Evolutionary conservation across 2,888 invertebrate genomes (phyloP).

Genomic region (Cephus nigrinus): DNA sequence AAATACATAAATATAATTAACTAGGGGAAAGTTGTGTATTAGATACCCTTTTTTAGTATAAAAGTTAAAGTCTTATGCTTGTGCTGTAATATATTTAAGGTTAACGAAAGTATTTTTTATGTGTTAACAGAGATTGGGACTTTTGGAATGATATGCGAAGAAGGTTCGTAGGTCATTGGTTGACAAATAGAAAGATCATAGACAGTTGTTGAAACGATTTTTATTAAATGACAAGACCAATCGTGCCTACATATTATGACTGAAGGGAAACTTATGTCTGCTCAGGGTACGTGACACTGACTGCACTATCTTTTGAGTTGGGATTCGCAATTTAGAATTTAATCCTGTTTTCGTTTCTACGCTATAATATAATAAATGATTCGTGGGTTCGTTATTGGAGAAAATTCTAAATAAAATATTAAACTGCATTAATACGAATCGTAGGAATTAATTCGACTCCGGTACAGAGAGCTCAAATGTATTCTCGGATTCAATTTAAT

Average conservation of each 20-base stretch:
- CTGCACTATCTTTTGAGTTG: background rate
- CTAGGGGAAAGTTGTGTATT: background rate
- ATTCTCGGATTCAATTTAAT: constrained; percentile 65
- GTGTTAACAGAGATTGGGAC: background rate
- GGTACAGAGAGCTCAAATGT: background rate
- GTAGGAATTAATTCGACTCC: background rate
- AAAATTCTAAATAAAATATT: background rate
- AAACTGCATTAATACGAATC: background rate
- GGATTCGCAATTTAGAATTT: background rate
- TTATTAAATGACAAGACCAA: background rate
- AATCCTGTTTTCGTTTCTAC: background rate
- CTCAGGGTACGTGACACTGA: background rate
- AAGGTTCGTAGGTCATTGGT: background rate
- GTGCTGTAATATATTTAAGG: too few species aligned
- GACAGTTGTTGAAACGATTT: background rate
- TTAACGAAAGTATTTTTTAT: background rate
- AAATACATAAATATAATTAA: background rate
- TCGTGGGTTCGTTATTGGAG: too few species aligned
- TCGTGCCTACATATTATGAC: background rate
- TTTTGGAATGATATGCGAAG: background rate
- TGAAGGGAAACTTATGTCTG: background rate
- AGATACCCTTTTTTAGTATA: background rate
- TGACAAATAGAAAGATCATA: background rate
- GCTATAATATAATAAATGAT: too few species aligned
- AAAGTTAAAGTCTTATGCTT: too few species aligned